These are phyloP conservation scores for Hirundo rustica DNA, from an alignment of 2,797 vertebrate genomes.

Conservation along the genomic window DNA sequence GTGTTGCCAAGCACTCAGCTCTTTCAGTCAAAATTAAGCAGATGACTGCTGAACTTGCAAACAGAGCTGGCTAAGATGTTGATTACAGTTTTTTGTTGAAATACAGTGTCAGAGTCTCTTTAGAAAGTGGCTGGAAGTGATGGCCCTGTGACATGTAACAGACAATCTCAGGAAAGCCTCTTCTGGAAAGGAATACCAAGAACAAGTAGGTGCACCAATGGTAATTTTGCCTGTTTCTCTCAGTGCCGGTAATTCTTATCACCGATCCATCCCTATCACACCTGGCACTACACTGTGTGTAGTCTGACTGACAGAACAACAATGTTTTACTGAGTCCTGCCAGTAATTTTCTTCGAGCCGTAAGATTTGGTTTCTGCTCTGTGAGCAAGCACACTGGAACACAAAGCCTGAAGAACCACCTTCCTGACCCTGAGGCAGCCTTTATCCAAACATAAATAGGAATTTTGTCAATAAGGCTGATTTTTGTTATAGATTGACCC, in stretches of 20 bases:
- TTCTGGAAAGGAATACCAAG: background rate
- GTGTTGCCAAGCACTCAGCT: background rate
- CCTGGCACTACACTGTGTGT: background rate
- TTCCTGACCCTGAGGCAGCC: background rate
- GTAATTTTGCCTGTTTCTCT: background rate
- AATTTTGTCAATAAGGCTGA: background rate
- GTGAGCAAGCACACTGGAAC: rapidly evolving
- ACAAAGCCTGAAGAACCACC: background rate
- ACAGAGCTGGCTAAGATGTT: background rate
- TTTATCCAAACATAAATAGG: background rate
- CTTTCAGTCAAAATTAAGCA: background rate
- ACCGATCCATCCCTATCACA: background rate
- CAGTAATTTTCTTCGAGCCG: background rate
- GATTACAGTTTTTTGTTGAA: background rate
- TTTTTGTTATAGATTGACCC: background rate
- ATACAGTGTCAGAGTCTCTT: background rate
- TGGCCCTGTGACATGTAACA: rapidly evolving
- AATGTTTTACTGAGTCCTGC: background rate
- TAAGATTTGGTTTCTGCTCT: background rate
- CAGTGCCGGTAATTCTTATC: background rate
- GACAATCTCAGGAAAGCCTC: background rate
- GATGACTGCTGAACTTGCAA: background rate
- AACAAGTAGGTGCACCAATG: background rate
- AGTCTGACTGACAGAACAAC: background rate
- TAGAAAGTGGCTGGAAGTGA: background rate